Conservation (phyloP, 2,113 vertebrate genomes). For the Dolichotis patagonum region DNA sequence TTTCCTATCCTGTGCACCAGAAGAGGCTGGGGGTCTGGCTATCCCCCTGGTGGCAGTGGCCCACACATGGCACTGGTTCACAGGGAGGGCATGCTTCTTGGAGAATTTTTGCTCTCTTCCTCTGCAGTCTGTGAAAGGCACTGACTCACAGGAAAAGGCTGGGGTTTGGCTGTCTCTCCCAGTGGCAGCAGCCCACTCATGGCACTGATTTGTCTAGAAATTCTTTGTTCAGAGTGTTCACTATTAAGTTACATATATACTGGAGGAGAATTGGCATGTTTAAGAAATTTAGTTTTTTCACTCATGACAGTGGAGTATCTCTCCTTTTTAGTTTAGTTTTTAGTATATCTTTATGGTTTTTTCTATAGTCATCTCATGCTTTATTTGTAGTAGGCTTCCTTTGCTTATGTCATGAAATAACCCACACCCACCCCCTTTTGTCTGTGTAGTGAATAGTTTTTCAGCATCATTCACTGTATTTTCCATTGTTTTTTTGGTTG, state of each 20-base stretch:
- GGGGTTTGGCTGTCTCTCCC: too few species aligned
- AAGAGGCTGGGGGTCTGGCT: too few species aligned
- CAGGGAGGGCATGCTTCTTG: too few species aligned
- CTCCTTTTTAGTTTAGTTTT: background rate
- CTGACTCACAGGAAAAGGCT: too few species aligned
- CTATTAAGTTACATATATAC: background rate
- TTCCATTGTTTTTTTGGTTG: background rate
- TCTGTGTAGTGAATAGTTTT: background rate
- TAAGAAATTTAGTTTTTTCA: constrained; percentile 31
- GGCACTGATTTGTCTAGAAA: background rate
- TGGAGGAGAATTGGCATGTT: background rate
- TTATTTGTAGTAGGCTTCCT: background rate
- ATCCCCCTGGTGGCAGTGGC: too few species aligned
- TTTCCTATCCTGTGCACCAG: too few species aligned
- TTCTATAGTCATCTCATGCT: background rate
- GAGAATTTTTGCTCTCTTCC: too few species aligned
- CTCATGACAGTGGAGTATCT: background rate
- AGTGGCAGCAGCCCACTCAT: too few species aligned
- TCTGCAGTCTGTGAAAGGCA: too few species aligned
- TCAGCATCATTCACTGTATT: background rate
- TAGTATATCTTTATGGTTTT: background rate
- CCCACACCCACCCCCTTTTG: background rate
- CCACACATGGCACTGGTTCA: too few species aligned
- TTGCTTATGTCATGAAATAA: background rate
- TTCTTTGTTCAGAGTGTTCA: background rate